A percentile compares a stretch with the other conserved stretches of the same genome.
Evolutionary conservation across 2,797 vertebrate genomes (phyloP).

Genomic region (Girardinus metallicus): DNA sequence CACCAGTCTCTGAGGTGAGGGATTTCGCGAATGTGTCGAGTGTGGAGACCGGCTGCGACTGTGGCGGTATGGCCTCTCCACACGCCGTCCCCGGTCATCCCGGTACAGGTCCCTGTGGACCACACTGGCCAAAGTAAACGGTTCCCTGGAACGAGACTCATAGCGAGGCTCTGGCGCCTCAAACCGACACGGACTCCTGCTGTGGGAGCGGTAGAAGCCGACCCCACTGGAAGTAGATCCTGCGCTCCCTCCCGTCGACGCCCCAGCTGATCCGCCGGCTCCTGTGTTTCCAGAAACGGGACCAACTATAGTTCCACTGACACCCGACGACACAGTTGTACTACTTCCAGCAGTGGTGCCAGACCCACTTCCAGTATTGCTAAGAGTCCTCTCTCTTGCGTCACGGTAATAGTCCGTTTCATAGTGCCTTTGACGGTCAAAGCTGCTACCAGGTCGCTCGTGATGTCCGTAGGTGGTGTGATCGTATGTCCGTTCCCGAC

Average conservation of each 20-base stretch:
- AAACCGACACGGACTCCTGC: conserved; percentile 96
- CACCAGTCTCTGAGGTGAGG: conserved; percentile 92
- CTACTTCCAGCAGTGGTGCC: conserved; percentile 73
- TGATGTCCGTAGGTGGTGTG: conserved; percentile 99
- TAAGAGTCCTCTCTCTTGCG: conserved; percentile 90
- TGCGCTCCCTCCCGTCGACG: conserved; percentile 66
- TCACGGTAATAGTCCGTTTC: conserved; percentile 99
- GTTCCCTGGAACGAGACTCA: conserved; percentile 93
- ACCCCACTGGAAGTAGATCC: conserved; percentile 77
- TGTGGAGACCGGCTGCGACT: conserved; percentile 96
- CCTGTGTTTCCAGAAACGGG: conserved; percentile 63
- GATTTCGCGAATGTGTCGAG: conserved; percentile 92
- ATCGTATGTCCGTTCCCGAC: conserved; percentile 97
- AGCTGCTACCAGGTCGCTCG: conserved; percentile 89
- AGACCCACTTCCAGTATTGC: conserved; percentile 73
- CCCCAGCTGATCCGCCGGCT: conserved; percentile 64
- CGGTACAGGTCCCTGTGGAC: conserved; percentile 98
- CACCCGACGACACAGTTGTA: conserved; percentile 69
- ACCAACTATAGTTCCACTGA: conserved; percentile 72
- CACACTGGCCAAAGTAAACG: conserved; percentile 94
- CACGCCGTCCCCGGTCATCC: conserved; percentile 92
- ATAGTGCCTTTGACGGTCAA: conserved; percentile 97
- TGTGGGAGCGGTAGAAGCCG: conserved; percentile 95
- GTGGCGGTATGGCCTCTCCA: conserved; percentile 92
- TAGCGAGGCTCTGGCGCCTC: conserved; percentile 95